These are phyloP conservation scores for Petrolisthes manimaculis DNA, from an alignment of 2,888 invertebrate species.

Conservation along the genomic window DNA sequence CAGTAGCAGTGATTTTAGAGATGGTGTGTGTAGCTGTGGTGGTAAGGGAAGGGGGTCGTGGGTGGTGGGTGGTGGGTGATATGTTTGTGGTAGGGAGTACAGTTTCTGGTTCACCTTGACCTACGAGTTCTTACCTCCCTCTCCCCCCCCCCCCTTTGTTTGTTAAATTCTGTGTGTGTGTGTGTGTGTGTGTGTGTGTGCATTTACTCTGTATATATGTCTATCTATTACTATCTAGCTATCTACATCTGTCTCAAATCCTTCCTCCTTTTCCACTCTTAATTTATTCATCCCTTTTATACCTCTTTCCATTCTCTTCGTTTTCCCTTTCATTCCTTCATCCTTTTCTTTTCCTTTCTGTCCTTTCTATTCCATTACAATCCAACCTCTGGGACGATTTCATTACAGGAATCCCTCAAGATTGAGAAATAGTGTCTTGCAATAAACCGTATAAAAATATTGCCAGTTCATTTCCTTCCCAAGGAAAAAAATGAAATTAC, in stretches of 20 bases:
- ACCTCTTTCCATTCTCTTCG: neutral
- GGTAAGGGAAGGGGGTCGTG: neutral
- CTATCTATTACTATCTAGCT: neutral
- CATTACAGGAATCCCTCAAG: too few relatives aligned
- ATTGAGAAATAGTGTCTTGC: too few relatives aligned
- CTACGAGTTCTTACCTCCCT: neutral
- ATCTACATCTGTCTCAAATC: too few relatives aligned
- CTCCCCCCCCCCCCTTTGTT: neutral
- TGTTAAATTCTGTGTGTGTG: neutral
- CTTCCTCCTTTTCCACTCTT: too few relatives aligned
- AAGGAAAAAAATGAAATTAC: too few relatives aligned
- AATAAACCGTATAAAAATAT: too few relatives aligned
- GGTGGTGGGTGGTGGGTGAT: neutral
- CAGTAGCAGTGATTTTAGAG: neutral
- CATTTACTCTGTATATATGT: neutral
- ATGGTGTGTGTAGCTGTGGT: neutral
- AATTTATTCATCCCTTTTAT: too few relatives aligned
- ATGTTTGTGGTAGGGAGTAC: conserved; percentile 1
- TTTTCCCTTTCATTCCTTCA: neutral
- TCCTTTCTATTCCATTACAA: neutral
- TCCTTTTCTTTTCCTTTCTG: neutral
- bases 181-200: neutral
- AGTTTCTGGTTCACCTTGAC: conserved; percentile 13
- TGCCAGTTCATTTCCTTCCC: too few relatives aligned
- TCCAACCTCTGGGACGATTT: neutral